Conservation (phyloP, 2,797 vertebrate species). For the Microctenopoma steveboyesi region DNA sequence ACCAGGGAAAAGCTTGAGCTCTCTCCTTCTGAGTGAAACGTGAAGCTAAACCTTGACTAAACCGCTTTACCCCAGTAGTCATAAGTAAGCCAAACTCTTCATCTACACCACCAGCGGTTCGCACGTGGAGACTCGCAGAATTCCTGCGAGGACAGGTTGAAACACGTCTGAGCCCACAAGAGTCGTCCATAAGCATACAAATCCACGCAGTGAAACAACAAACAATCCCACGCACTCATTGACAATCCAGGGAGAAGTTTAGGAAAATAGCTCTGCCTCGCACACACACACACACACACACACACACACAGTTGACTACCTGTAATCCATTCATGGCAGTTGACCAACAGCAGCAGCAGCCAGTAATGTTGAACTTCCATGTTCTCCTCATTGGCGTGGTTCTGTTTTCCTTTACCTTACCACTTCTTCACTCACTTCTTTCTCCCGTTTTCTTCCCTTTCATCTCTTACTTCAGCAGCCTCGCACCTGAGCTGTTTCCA, state of each 20-base stretch:
- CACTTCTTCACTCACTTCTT: conserved; percentile 4
- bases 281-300: conserved; percentile 5
- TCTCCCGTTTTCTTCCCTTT: conserved; percentile 41
- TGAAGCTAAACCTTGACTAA: conserved; percentile 14
- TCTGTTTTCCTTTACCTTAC: conserved; percentile 2
- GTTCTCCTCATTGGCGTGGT: conserved; percentile 43
- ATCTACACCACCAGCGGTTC: background rate
- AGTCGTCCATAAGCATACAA: background rate
- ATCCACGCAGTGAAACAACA: conserved; percentile 6
- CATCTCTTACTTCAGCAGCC: conserved; percentile 9
- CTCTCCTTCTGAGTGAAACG: background rate
- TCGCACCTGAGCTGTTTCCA: conserved; percentile 41
- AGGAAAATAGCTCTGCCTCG: background rate
- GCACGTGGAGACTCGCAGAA: conserved; percentile 12
- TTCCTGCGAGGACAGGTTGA: conserved; percentile 54
- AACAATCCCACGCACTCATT: background rate
- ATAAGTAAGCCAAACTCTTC: background rate
- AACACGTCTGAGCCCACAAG: conserved; percentile 37
- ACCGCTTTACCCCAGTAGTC: conserved; percentile 9
- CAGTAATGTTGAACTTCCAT: conserved; percentile 64
- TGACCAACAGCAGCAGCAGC: conserved; percentile 61
- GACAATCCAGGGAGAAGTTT: background rate
- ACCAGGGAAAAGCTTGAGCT: background rate
- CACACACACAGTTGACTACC: conserved; percentile 58
- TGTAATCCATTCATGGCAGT: conserved; percentile 54